phyloP scores from a whole-genome alignment of 2,888 invertebrate species.

The Oxytorus armatus region DNA sequence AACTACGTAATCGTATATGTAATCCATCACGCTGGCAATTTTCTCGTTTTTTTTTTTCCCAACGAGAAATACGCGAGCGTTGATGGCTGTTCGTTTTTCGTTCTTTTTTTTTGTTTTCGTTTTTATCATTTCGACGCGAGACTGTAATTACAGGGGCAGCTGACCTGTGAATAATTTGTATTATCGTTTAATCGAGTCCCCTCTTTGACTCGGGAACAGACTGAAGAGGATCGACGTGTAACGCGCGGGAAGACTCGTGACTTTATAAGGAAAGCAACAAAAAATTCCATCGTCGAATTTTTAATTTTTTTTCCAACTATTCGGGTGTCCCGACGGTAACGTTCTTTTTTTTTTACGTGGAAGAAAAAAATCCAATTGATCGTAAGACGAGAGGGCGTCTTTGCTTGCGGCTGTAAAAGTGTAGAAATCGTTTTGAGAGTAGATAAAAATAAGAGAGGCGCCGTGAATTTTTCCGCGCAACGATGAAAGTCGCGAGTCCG shows the following conservation, averaged over 20 bases:
- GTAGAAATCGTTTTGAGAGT: constrained; percentile 4
- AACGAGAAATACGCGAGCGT: constrained; percentile 1
- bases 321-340: neutral
- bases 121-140: constrained; percentile 44
- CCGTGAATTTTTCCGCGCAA: constrained; percentile 23
- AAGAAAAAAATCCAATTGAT: constrained; percentile 20
- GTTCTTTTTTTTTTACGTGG: constrained; percentile 34
- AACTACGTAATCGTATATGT: constrained; percentile 57
- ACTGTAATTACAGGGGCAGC: constrained; percentile 68
- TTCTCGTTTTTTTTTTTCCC: constrained; percentile 17
- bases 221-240: constrained; percentile 66
- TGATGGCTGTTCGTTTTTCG: constrained; percentile 46
- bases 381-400: neutral
- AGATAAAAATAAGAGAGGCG: constrained; percentile 3
- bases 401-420: neutral
- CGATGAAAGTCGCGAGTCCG: constrained; percentile 24
- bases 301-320: constrained; percentile 24
- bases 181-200: constrained; percentile 57
- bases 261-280: constrained; percentile 1
- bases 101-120: constrained; percentile 15
- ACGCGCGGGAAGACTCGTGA: constrained; percentile 41
- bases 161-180: constrained; percentile 65
- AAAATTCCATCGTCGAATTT: constrained; percentile 17
- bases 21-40: constrained; percentile 28
- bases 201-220: constrained; percentile 62